These are phyloP conservation scores for Lipophrys pholis DNA, from an alignment of 2,113 vertebrate genomes.

Conservation along the genomic window DNA sequence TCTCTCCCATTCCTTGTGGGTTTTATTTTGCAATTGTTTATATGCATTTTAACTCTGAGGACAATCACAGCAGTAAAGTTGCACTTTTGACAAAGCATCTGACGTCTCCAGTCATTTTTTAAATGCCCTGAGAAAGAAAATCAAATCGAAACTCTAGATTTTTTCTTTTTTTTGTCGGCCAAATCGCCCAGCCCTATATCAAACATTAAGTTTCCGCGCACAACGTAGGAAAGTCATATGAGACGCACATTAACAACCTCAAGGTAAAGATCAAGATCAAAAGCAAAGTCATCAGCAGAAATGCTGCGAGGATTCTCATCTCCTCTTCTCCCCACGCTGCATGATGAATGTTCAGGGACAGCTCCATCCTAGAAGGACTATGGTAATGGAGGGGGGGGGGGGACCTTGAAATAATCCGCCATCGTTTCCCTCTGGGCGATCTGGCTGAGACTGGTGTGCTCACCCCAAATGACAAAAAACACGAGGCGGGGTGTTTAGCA, in stretches of 20 bases:
- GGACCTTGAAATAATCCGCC: constrained; percentile 68
- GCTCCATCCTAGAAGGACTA: constrained; percentile 38
- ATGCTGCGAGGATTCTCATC: constrained; percentile 29
- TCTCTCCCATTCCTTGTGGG: no score
- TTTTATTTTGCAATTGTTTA: no score
- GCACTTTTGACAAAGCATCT: no score
- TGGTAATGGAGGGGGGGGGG: constrained; percentile 33
- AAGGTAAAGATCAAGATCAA: constrained; percentile 33
- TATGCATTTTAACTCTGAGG: no score
- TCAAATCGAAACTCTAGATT: no score
- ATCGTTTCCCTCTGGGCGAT: constrained; percentile 71
- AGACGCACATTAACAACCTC: background rate
- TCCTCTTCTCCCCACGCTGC: constrained; percentile 36
- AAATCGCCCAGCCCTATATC: background rate
- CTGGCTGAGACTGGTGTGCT: constrained; percentile 62
- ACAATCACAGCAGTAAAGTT: no score
- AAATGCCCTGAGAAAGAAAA: no score
- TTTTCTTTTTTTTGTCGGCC: no score
- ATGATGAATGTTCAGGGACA: constrained; percentile 71
- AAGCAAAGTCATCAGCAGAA: constrained; percentile 40
- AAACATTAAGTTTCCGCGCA: no score
- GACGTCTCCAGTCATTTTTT: no score
- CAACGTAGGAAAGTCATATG: background rate
- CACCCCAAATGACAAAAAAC: constrained; percentile 77
- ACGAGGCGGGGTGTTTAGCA: constrained; percentile 76